phyloP scores from a whole-genome alignment of 2,888 invertebrate species.

The Temnothorax rugatulus region DNA sequence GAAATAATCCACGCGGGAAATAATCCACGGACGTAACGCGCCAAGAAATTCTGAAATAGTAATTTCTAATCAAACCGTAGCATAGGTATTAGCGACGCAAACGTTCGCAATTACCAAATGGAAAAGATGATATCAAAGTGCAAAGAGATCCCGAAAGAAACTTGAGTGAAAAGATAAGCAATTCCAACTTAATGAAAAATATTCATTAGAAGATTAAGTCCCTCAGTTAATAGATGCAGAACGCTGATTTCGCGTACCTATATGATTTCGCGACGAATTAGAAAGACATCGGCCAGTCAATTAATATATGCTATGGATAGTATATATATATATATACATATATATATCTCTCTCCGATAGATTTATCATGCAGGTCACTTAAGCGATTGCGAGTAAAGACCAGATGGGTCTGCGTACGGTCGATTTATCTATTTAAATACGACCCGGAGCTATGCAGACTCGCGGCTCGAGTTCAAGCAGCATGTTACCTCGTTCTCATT shows the following conservation, averaged over 20 bases:
- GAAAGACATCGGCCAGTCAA: neutral
- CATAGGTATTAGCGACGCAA: neutral
- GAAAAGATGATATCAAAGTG: neutral
- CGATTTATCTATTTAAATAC: constrained; percentile 75
- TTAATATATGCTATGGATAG: neutral
- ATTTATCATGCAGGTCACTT: constrained; percentile 46
- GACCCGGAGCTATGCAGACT: constrained; percentile 66
- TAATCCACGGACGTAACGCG: neutral
- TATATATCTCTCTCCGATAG: neutral
- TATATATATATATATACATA: neutral
- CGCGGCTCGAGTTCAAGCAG: constrained; percentile 58
- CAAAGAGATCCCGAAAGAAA: neutral
- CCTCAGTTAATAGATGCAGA: neutral
- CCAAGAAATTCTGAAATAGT: constrained; percentile 9
- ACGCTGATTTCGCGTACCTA: neutral
- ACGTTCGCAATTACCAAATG: neutral
- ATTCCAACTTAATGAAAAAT: neutral
- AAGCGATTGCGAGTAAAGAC: constrained; percentile 54
- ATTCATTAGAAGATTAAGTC: neutral
- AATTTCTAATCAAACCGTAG: neutral
- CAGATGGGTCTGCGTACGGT: constrained; percentile 64
- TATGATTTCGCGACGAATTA: neutral
- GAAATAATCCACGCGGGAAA: constrained; percentile 18
- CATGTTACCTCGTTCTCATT: constrained; percentile 59
- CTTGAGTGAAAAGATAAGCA: too few relatives aligned